phyloP scores from a whole-genome alignment of 2,113 vertebrate genomes.

The Condylura cristata region DNA sequence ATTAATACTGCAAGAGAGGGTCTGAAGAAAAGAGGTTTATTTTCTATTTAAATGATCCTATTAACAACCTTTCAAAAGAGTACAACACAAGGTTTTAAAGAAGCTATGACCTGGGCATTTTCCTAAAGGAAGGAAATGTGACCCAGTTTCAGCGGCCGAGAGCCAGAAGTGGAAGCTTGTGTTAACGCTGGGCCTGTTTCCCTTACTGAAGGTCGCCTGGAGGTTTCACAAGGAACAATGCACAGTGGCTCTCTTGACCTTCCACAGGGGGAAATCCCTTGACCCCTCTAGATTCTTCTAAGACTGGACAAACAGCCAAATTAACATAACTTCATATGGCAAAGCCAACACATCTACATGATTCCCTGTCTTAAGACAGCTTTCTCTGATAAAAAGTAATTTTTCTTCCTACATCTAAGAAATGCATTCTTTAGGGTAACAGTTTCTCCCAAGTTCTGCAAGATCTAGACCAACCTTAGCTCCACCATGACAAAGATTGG shows the following conservation, averaged over 20 bases:
- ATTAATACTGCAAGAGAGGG: conserved; percentile 53
- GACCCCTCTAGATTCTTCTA: no score
- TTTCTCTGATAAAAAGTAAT: no score
- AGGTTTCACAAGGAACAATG: neutral
- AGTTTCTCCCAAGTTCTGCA: no score
- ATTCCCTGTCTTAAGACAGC: no score
- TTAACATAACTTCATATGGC: no score
- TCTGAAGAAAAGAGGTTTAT: conserved; percentile 40
- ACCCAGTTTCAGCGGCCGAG: conserved; percentile 59
- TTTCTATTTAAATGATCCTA: conserved; percentile 44
- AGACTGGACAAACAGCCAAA: no score
- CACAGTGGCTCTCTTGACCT: neutral
- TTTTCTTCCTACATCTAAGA: no score
- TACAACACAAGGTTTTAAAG: conserved; percentile 40
- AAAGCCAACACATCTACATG: no score
- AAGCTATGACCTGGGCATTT: conserved; percentile 46
- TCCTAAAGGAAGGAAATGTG: conserved; percentile 60
- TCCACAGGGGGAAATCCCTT: neutral
- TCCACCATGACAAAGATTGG: no score
- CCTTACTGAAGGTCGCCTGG: neutral
- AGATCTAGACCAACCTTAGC: no score
- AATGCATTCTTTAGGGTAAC: no score
- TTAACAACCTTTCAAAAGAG: conserved; percentile 52
- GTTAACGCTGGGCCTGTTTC: conserved; percentile 23
- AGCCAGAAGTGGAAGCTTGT: conserved; percentile 5